Evolutionary conservation across 2,113 vertebrate species (phyloP), one percentile per base, ranked within the genome.

Genomic region (Otis tarda): DNA sequence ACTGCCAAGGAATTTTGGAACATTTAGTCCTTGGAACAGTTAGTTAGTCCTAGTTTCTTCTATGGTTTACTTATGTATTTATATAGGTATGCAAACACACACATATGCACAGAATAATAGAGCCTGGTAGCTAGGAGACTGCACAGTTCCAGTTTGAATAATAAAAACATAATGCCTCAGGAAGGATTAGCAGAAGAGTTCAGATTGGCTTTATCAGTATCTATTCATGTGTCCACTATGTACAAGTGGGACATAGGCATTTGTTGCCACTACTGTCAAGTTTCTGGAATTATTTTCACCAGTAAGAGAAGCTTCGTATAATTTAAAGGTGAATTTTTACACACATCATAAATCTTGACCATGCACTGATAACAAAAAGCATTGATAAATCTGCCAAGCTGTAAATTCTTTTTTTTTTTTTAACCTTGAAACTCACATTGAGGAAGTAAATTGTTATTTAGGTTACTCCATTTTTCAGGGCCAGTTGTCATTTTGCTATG

Each of bases 141-240:
- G 11, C 13, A 52, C 9, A 71, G 41, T 67, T 92, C 16, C 56
- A 70, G 50, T 77, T 56, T 56, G 52, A 92, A 63, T 83, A 87
- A 53, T 61, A 87, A 78, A 80, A 77, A 24, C 19, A 53, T 27
- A 74, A 90, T 75, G 41, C 31, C 35, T 85, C 7, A 39, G 74
- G 69, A 79, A 74, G 39, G 56, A 80, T 83, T 94, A 94, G 41
- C 37, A 92, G 55, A 78, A 89, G 39, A 79, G n/a, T 71, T 95
- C 45, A 67, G 20, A 39, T 8, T 79, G 35, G 27, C 13, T 90
- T 93, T 87, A 41, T 95, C n/a, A 30, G 11, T 43, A 41, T 60
- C 52, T 50, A 16, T 82, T 86, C 47, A 13, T 15, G 50, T 11
- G 28, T 47, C 35, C 35, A 47, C 35, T 12, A 6, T 57, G 8